phyloP scores from a whole-genome alignment of 2,888 invertebrate species.

The Cephus nigrinus region DNA sequence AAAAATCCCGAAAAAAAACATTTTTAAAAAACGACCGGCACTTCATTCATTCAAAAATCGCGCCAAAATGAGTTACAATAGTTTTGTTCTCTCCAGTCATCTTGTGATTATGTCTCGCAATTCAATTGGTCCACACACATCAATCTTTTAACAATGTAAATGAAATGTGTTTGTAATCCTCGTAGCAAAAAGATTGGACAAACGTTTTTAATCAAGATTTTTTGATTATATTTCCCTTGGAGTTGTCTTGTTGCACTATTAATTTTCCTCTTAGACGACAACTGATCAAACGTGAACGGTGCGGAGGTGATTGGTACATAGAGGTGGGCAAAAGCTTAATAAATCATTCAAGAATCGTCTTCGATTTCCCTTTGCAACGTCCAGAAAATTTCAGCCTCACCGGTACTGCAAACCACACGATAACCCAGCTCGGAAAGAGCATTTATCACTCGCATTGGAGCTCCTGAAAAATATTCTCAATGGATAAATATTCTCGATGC shows the following conservation, averaged over 20 bases:
- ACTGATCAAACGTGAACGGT: not conserved
- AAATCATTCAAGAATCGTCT: slow-evolving; percentile 18
- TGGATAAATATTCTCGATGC: not conserved
- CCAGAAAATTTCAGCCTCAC: slow-evolving; percentile 86
- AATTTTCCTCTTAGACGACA: not conserved
- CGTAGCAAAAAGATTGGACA: not conserved
- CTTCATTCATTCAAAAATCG: not conserved
- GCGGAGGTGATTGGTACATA: not conserved
- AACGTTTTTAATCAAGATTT: not conserved
- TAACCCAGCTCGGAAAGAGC: slow-evolving; percentile 82
- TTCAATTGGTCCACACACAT: not conserved
- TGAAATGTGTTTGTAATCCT: not conserved
- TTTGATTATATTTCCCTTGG: not conserved
- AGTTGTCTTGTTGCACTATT: not conserved
- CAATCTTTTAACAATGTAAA: not conserved
- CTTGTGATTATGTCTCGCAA: not conserved
- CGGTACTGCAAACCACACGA: slow-evolving; percentile 80
- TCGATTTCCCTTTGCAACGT: slow-evolving; percentile 84
- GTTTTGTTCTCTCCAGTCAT: not conserved
- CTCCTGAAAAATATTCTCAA: slow-evolving; percentile 60
- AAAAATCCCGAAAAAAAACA: not conserved
- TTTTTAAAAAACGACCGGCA: not conserved
- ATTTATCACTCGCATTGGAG: slow-evolving; percentile 79
- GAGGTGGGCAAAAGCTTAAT: not conserved
- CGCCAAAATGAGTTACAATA: not conserved